Conservation (phyloP, 2,797 vertebrate genomes). For the Anguilla megastoma region DNA sequence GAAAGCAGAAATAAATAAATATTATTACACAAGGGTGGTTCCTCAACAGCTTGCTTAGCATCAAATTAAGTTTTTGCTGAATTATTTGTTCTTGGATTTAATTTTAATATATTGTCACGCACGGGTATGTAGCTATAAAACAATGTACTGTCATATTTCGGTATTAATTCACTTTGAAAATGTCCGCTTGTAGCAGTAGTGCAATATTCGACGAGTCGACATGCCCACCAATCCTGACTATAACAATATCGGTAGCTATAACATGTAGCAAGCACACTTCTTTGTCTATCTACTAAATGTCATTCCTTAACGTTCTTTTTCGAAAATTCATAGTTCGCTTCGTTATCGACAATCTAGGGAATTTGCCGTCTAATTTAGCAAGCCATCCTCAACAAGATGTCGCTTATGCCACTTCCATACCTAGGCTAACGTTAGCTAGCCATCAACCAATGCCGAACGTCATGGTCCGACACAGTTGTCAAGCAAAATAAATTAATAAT, state of each 20-base stretch:
- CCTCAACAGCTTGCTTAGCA: neutral
- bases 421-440: neutral
- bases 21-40: slow-evolving; percentile 17
- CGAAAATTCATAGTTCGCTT: neutral
- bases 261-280: neutral
- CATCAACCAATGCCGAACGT: slow-evolving; percentile 9
- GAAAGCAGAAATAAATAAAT: slow-evolving; percentile 14
- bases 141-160: neutral
- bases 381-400: slow-evolving; percentile 18
- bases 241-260: neutral
- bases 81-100: neutral
- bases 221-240: neutral
- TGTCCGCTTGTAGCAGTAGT: neutral
- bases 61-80: neutral
- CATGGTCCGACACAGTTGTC: slow-evolving; percentile 9
- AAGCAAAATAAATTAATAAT: slow-evolving; percentile 24
- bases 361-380: neutral
- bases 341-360: neutral
- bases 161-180: neutral
- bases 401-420: slow-evolving; percentile 20
- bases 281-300: neutral
- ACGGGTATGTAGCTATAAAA: neutral
- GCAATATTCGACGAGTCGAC: neutral
- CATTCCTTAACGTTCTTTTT: neutral
- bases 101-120: neutral